phyloP scores from a whole-genome alignment of 2,888 invertebrate species.

The Chymomyza amoena region DNA sequence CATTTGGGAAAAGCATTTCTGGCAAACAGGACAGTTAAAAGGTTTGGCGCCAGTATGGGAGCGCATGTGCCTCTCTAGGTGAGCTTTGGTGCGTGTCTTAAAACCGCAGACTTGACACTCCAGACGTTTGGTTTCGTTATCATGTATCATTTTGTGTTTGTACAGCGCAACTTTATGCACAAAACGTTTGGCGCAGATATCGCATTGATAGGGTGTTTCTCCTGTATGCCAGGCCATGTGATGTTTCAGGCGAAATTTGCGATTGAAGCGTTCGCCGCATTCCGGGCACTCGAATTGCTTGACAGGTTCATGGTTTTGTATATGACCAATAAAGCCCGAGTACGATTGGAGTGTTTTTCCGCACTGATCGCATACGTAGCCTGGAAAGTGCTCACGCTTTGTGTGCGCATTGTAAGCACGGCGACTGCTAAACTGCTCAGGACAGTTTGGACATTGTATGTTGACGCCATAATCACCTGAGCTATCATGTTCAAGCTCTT shows the following conservation, averaged over 20 bases:
- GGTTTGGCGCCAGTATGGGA: conserved; percentile 78
- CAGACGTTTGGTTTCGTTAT: conserved; percentile 66
- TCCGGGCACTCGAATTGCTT: conserved; percentile 67
- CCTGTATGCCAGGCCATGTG: conserved; percentile 71
- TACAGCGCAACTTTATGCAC: conserved; percentile 68
- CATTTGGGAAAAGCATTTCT: conserved; percentile 67
- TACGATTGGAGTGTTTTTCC: conserved; percentile 64
- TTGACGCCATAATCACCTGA: conserved; percentile 53
- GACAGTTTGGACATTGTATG: conserved; percentile 61
- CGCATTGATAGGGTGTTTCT: conserved; percentile 65
- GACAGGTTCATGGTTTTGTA: conserved; percentile 59
- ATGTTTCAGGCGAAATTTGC: conserved; percentile 59
- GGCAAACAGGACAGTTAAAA: conserved; percentile 61
- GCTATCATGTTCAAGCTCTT: conserved; percentile 49
- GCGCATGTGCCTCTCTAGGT: conserved; percentile 79
- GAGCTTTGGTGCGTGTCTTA: conserved; percentile 79
- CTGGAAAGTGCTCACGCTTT: conserved; percentile 63
- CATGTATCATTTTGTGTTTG: conserved; percentile 67
- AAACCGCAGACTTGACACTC: conserved; percentile 76
- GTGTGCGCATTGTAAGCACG: conserved; percentile 59
- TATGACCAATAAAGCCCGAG: conserved; percentile 62
- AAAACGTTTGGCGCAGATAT: conserved; percentile 61
- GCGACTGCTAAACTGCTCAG: conserved; percentile 50
- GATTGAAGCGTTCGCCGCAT: conserved; percentile 61
- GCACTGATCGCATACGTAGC: conserved; percentile 67